These are phyloP conservation scores for Halichondria panicea DNA, from an alignment of 37 sponge, comb jelly and placozoan genomes.

Conservation along the genomic window DNA sequence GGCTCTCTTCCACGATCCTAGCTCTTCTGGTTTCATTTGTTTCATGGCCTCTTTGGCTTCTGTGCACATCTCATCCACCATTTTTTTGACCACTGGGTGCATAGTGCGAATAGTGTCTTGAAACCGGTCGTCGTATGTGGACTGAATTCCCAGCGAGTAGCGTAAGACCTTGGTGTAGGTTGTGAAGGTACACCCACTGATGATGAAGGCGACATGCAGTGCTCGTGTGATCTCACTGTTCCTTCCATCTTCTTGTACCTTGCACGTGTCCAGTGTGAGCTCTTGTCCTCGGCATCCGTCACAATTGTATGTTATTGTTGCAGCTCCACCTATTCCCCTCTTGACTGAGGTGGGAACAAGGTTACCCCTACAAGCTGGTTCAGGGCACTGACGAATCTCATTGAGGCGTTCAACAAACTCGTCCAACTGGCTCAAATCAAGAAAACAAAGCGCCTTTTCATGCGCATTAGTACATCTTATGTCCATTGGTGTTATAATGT, in stretches of 20 bases:
- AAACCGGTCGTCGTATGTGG: background rate
- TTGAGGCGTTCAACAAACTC: too few species aligned
- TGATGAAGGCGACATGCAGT: background rate
- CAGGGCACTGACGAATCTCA: too few species aligned
- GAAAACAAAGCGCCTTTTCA: too few species aligned
- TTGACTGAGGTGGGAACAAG: too few species aligned
- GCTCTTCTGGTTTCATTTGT: background rate
- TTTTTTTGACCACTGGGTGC: conserved; percentile 15
- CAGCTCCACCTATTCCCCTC: too few species aligned
- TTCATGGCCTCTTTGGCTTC: conserved; percentile 32
- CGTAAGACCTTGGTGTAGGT: background rate
- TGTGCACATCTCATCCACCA: conserved; percentile 31
- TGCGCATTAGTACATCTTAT: too few species aligned
- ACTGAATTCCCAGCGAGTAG: conserved; percentile 14
- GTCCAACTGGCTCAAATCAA: too few species aligned
- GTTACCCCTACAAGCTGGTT: too few species aligned
- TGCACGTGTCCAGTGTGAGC: conserved; percentile 4
- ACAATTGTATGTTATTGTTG: too few species aligned
- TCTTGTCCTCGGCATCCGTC: conserved; percentile 19
- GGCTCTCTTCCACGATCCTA: conserved; percentile 44
- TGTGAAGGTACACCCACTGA: background rate
- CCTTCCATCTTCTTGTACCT: background rate
- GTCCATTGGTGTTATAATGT: too few species aligned
- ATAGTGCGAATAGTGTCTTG: background rate
- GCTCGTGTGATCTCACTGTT: background rate